Conservation (phyloP, 2,888 invertebrate genomes). For the Drosophila stalkeri region DNA sequence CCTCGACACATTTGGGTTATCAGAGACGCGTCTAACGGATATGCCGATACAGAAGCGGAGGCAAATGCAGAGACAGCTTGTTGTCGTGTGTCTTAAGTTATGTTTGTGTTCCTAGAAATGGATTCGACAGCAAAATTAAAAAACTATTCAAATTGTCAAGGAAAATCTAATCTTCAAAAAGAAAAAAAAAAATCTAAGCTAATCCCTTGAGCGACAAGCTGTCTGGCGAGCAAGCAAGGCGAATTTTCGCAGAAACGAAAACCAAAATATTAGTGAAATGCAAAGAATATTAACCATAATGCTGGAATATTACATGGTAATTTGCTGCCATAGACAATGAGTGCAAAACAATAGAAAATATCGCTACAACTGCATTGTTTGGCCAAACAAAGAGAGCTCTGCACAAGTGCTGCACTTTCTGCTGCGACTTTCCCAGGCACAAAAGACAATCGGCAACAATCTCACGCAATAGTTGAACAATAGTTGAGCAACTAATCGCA, state of each 20-base stretch:
- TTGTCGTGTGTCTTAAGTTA: constrained; percentile 60
- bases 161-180: not conserved
- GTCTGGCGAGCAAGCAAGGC: constrained; percentile 45
- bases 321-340: constrained; percentile 43
- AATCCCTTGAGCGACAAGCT: constrained; percentile 36
- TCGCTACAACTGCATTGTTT: constrained; percentile 3
- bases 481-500: constrained; percentile 61
- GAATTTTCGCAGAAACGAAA: constrained; percentile 42
- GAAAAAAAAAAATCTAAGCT: constrained; percentile 9
- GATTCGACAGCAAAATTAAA: not conserved
- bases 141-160: not conserved
- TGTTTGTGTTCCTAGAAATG: constrained; percentile 45
- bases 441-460: constrained; percentile 43
- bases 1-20: constrained; percentile 62
- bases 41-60: constrained; percentile 32
- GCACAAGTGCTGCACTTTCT: constrained; percentile 48
- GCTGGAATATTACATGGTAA: constrained; percentile 75
- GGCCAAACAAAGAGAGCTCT: constrained; percentile 26
- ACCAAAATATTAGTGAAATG: constrained; percentile 22
- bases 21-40: constrained; percentile 44
- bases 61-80: not conserved
- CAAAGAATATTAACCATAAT: constrained; percentile 42
- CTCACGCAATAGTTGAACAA: constrained; percentile 56
- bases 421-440: constrained; percentile 41
- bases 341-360: constrained; percentile 13